These are phyloP conservation scores for Ceratotherium simum DNA, from an alignment of 2,113 vertebrate species.

Conservation along the genomic window DNA sequence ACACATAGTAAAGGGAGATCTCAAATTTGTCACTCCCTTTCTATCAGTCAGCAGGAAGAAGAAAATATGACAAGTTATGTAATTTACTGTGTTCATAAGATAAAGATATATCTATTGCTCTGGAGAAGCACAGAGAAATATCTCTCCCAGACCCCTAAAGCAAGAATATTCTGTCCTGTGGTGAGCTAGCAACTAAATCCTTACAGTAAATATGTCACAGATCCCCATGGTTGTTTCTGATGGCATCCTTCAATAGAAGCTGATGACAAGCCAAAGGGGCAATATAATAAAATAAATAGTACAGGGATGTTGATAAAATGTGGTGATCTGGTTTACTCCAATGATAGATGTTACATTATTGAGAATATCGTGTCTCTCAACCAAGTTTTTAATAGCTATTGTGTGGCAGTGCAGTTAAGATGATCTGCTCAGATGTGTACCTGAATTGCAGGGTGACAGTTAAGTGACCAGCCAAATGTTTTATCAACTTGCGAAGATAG, in stretches of 20 bases:
- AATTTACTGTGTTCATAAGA: slow-evolving; percentile 40
- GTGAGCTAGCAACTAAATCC: not conserved
- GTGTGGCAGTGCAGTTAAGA: too few species aligned
- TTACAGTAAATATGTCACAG: not conserved
- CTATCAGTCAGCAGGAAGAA: not conserved
- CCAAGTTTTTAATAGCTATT: not conserved
- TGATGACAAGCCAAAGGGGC: not conserved
- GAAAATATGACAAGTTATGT: not conserved
- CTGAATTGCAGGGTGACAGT: not conserved
- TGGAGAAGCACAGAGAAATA: not conserved
- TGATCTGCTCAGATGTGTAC: not conserved
- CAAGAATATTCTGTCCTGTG: not conserved
- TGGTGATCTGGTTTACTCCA: not conserved
- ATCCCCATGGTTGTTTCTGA: not conserved
- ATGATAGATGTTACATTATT: not conserved
- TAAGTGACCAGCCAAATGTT: not conserved
- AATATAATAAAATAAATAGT: not conserved
- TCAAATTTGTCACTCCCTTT: not conserved
- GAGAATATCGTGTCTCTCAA: not conserved
- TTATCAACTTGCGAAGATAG: not conserved
- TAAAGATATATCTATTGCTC: slow-evolving; percentile 9
- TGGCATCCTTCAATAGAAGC: not conserved
- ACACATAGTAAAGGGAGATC: not conserved
- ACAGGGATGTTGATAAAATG: not conserved
- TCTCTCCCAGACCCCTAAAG: not conserved